Evolutionary conservation across 1,140 invertebrate species (phyloP), one percentile per base, ranked within the genome.

Genomic region (Elysia chlorotica): DNA sequence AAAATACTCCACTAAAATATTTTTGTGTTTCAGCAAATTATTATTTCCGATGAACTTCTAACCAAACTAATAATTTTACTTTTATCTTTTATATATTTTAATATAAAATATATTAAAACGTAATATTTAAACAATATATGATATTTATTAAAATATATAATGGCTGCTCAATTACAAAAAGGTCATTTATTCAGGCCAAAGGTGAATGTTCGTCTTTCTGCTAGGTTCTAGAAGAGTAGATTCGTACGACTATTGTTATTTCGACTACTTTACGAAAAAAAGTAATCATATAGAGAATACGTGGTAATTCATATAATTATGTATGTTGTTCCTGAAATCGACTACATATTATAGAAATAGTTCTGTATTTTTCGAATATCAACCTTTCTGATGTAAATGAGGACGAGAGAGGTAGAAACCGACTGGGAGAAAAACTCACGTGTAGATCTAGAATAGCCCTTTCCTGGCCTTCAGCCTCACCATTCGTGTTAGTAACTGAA

Each of bases 241-340:
- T 57, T 23, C 21, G 30, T 14, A 57, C 6, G 21, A n/a, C n/a
- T n/a, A n/a, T n/a, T n/a, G n/a, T 6, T 23, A 14, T 14, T 57
- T 57, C 21, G 30, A 57, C 5, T 10, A 5, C 30, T 57, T 14
- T 14, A 14, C 6, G 6, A 57, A 57, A 14, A 5, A 57, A 23
- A 57, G 23, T 14, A 6, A 23, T 23, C 56, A 57, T 57, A 14
- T 57, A 57, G 5, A 5, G 56, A 57, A 23, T 14, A 14, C 21
- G 30, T 57, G 23, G 30, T 14, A 57, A 23, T 57, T 57, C 6
- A 23, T 14, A 57, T 48, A 48, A 57, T 57, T 57, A 23, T 37
- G 36, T 37, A 30, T 66, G 33, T 37, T 66, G 21, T 33, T 19
- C 76, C 54, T 83, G 19, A 6, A 65, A 19, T 19, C 17, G 36